Evolutionary conservation across 1,140 invertebrate genomes (phyloP).

Genomic region (Rhopalosiphum maidis): DNA sequence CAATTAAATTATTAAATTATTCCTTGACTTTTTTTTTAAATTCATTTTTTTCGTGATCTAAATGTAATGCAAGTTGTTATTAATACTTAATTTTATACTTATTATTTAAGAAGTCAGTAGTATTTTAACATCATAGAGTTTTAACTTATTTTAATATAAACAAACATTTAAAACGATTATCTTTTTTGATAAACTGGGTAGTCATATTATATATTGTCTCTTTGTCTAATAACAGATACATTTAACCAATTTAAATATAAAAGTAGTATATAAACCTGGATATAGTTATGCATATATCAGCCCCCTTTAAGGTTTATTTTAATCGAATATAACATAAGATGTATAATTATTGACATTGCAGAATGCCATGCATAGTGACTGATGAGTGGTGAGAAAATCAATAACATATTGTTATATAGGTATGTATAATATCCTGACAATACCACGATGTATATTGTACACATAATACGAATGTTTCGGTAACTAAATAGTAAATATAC

Average conservation of each 20-base stretch:
- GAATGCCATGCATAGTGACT: not conserved
- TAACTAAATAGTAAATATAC: not conserved
- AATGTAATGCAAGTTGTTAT: not conserved
- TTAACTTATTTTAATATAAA: not conserved
- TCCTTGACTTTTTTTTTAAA: not conserved
- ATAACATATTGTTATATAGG: constrained; percentile 2
- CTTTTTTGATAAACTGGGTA: not conserved
- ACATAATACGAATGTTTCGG: not conserved
- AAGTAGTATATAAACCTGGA: not conserved
- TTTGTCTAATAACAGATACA: not conserved
- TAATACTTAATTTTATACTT: not conserved
- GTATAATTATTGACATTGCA: constrained; percentile 16
- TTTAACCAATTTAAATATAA: not conserved
- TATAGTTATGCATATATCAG: not conserved
- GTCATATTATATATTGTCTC: not conserved
- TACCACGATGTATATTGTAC: not conserved
- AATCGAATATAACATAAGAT: constrained; percentile 3
- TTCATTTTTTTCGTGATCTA: not conserved
- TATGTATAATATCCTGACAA: not conserved
- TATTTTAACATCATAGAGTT: not conserved
- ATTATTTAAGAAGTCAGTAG: not conserved
- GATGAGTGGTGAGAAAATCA: not conserved
- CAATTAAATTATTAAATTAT: not conserved
- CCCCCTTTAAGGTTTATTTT: not conserved
- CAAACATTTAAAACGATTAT: not conserved